Base-by-base conservation (phyloP, 2,888 invertebrate species). In the Urechis unicinctus region DNA sequence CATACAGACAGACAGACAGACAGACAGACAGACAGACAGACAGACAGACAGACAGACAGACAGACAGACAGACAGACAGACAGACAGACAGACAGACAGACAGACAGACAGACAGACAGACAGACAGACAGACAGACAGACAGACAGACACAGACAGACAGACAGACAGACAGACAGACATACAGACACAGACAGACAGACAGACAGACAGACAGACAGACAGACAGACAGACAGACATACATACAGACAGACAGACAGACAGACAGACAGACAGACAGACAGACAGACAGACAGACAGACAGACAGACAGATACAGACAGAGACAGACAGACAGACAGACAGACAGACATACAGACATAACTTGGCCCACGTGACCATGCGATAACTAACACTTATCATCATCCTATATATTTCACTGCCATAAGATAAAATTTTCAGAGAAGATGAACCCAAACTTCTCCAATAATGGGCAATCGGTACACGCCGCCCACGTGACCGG, bases 321-420 rank as follows among this genome's bases (percentile, higher is more conserved):
- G n/a, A n/a, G n/a, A n/a, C n/a, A n/a, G 51, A 60, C 51, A 59
- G 47, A 60, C 59, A 61, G 52, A 57, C 53, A 56, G 52, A 58
- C 49, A 41, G n/a, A n/a, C n/a, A n/a, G n/a, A n/a, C n/a, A n/a
- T n/a, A n/a, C n/a, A n/a, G n/a, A n/a, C n/a, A n/a, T 2, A 58
- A 21, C 50, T 36, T n/a, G n/a, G n/a, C n/a, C n/a, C n/a, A n/a
- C n/a, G n/a, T 50, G 50, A n/a, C n/a, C n/a, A n/a, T n/a, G n/a
- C n/a, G n/a, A n/a, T n/a, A n/a, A n/a, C n/a, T n/a, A n/a, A n/a
- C 30, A 22, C 5, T 9, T n/a, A n/a, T n/a, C n/a, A n/a, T n/a
- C n/a, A n/a, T n/a, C n/a, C n/a, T n/a, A n/a, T n/a, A n/a, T n/a
- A n/a, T n/a, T n/a, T n/a, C n/a, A n/a, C n/a, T n/a, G n/a, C n/a